These are phyloP conservation scores for Synanthedon tipuliformis DNA, from an alignment of 2,888 invertebrate genomes.

Conservation along the genomic window DNA sequence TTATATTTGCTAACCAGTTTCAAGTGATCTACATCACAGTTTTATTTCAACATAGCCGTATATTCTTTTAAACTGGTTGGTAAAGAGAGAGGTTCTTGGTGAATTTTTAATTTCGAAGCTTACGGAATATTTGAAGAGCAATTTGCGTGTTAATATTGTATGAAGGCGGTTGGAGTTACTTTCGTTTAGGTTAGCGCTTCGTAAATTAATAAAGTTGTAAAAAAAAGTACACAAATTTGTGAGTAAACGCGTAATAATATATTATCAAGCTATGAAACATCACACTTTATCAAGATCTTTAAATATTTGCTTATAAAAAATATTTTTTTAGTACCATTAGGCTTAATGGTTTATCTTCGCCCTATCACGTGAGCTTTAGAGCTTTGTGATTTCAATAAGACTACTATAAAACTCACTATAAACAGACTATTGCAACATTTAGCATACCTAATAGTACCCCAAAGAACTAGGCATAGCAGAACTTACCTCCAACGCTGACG, in stretches of 20 bases:
- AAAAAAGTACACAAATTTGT: too few species aligned
- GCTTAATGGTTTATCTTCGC: too few species aligned
- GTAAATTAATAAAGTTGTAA: too few species aligned
- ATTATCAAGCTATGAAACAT: too few species aligned
- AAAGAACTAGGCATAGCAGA: not conserved
- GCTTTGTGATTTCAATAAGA: not conserved
- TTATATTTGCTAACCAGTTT: slow-evolving; percentile 15
- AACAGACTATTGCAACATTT: too few species aligned
- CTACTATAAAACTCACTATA: too few species aligned
- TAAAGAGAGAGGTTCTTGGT: slow-evolving; percentile 9
- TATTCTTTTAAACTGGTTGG: slow-evolving; percentile 18
- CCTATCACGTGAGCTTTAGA: too few species aligned
- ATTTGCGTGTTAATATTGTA: slow-evolving; percentile 35
- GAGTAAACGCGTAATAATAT: too few species aligned
- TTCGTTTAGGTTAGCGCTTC: too few species aligned
- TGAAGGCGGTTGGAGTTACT: slow-evolving; percentile 4
- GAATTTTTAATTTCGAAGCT: slow-evolving; percentile 44
- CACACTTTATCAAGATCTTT: too few species aligned
- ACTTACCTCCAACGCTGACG: slow-evolving; percentile 79
- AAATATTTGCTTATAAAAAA: too few species aligned
- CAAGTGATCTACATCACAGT: slow-evolving; percentile 12
- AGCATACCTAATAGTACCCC: not conserved
- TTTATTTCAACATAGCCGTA: not conserved
- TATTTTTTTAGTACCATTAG: too few species aligned
- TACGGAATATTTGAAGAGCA: slow-evolving; percentile 36